These are phyloP conservation scores for Ips typographus DNA, from an alignment of 1,140 invertebrate genomes.

Conservation along the genomic window DNA sequence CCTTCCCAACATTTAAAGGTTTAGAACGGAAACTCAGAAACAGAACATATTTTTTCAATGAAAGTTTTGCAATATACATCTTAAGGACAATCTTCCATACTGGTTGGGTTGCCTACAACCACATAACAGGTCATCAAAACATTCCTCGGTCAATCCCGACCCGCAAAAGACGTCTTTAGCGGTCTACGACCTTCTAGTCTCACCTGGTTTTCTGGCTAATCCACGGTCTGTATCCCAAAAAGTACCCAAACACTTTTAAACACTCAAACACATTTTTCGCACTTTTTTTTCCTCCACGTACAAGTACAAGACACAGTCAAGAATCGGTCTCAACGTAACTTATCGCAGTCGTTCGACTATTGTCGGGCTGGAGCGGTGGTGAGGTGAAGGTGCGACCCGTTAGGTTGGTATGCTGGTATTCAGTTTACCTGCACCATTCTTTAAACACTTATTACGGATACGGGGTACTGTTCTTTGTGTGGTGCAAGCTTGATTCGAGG, in stretches of 20 bases:
- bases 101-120: neutral
- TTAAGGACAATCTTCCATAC: slow-evolving; percentile 8
- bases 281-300: slow-evolving; percentile 2
- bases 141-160: neutral
- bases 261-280: slow-evolving; percentile 17
- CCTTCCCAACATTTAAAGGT: no score
- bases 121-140: slow-evolving; percentile 1
- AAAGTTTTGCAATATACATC: no score
- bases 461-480: no score
- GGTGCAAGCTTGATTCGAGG: no score
- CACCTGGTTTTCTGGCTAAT: neutral
- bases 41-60: no score
- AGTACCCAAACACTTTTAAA: slow-evolving; percentile 7
- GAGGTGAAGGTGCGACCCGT: slow-evolving; percentile 47
- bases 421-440: no score
- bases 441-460: no score
- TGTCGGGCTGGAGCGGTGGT: slow-evolving; percentile 31
- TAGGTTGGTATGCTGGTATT: slow-evolving; percentile 36
- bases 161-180: neutral
- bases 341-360: slow-evolving; percentile 36
- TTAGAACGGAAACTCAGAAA: no score
- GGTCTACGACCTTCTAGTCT: neutral
- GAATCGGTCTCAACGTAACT: slow-evolving; percentile 30
- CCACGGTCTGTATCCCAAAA: slow-evolving; percentile 16
- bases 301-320: neutral